Base-by-base conservation (phyloP, 2,888 invertebrate genomes). In the Phengaris arion region DNA sequence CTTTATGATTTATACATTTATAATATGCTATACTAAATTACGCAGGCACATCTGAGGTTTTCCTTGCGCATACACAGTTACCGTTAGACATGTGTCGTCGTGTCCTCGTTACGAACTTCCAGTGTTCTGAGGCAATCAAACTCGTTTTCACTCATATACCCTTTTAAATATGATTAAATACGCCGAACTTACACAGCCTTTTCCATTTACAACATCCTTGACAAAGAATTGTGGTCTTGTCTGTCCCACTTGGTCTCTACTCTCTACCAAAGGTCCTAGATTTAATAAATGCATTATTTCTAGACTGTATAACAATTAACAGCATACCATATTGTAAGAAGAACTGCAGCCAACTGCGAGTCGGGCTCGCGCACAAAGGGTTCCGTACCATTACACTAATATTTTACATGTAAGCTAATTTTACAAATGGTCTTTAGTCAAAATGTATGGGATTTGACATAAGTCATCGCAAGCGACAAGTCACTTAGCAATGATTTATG, bases 11-110 rank as follows among this genome's bases (percentile, higher is more conserved):
- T 57, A 15, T 10, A 22, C 2, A 22, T 57, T 57, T n/a, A 45
- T 57, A 13, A 45, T 45, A 55, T 54, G 8, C 8, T 45, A 46
- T 54, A 10, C 9, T 55, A 57, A n/a, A 74, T 57, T 46, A 46
- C 55, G 46, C 57, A 57, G 57, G 22, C 48, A 48, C 74, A 74
- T 77, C 64, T 69, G 74, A 76, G 77, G 77, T 80, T 81, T 80
- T 80, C 79, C 80, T 80, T 83, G 84, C 83, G 83, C 83, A 82
- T 80, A 83, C 81, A 82, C 79, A 77, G 80, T 89, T 89, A 92
- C 93, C 91, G 93, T 92, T 93, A 93, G 91, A 90, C 88, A 87
- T 93, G 91, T 92, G 91, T 91, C 91, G 91, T 89, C 89, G 89
- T 83, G 92, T 85, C 91, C 93, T 91, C 91, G 84, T 87, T 92